Evolutionary conservation across 2,113 vertebrate genomes (phyloP), one percentile per base, ranked within the genome.

Genomic region (Nicator chloris): DNA sequence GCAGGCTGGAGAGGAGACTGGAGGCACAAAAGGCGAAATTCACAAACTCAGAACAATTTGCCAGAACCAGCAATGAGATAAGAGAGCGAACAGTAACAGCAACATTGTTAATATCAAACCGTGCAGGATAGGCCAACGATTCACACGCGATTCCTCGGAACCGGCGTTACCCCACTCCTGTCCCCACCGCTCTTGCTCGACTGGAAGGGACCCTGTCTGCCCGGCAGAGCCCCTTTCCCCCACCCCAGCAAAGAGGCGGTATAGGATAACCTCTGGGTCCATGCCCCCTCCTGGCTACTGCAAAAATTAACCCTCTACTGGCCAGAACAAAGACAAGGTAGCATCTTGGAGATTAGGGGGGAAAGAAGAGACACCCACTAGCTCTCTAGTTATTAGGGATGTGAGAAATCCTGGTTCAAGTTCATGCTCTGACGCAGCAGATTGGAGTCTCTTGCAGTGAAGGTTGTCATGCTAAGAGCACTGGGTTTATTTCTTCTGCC

Each of bases 91-190:
- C 11, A 75, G 28, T 40, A 45, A 30, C 45, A 68, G 39, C 28
- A 68, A 24, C 6, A 9, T 19, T 26, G 18, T 30, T 53, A 45
- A 47, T 22, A 53, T 15, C 20, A 47, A 61, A 24, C 17, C 19
- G 20, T 15, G 35, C 7, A n/a, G 15, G 54, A 45, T 0, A 22
- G 47, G n/a, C 17, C 61, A 47, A 31, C 10, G 8, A 60, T 35
- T 31, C 30, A 10, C 17, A 9, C 0, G 15, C 0, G 15, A 39
- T 20, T 61, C 12, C 27, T 20, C 1, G 0, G 9, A 82, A 47
- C 17, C 0, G 0, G 11, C 0, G 1, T 53, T 53, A 47, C 20
- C 20, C 4, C 4, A 19, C n/a, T 24, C 24, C 30, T 76, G 21
- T 24, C 45, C 68, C 28, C 40, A 24, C 40, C 54, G 7, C 40